Evolutionary conservation across 2,113 vertebrate genomes (phyloP).

Genomic region (Athene cunicularia): DNA sequence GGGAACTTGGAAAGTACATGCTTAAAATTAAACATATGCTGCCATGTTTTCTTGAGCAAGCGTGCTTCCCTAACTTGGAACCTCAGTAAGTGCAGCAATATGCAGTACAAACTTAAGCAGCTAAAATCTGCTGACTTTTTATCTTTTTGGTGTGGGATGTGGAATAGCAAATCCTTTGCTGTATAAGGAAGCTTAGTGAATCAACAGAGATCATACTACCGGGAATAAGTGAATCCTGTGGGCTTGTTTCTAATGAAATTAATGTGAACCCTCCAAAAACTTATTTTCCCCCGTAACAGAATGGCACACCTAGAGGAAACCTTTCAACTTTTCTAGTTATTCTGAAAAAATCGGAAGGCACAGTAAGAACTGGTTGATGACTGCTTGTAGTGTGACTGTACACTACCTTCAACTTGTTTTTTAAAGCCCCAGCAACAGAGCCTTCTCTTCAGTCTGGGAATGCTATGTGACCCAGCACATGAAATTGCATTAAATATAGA

Average conservation of each 20-base stretch:
- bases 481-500: slow-evolving; percentile 29
- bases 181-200: background rate
- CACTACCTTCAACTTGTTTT: background rate
- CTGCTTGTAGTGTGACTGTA: background rate
- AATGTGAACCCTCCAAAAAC: background rate
- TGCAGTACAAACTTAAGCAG: background rate
- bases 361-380: background rate
- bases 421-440: slow-evolving; percentile 11
- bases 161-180: background rate
- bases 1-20: background rate
- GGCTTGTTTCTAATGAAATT: background rate
- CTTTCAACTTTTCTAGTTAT: background rate
- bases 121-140: background rate
- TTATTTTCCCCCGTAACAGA: background rate
- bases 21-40: background rate
- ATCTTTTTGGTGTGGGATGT: background rate
- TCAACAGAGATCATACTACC: background rate
- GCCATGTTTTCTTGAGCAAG: background rate
- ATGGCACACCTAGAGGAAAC: background rate
- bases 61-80: background rate
- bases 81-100: background rate
- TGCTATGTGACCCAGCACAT: slow-evolving; percentile 38
- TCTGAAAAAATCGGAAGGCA: background rate
- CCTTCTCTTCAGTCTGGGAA: background rate
- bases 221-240: background rate